These are phyloP conservation scores for Bolinopsis microptera DNA, from an alignment of 37 sponge, comb jelly and placozoan species.

Conservation along the genomic window DNA sequence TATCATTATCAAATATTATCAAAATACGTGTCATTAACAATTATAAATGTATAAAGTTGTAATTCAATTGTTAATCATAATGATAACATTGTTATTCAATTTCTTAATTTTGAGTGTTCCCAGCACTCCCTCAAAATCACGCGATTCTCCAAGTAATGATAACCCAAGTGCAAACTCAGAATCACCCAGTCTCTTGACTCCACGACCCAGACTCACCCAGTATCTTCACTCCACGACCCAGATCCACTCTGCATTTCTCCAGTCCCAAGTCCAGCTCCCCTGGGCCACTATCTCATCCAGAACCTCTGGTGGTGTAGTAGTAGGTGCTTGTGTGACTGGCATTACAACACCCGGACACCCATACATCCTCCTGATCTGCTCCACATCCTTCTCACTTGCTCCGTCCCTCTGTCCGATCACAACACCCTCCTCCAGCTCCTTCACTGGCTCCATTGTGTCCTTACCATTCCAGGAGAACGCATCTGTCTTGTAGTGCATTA, in stretches of 20 bases:
- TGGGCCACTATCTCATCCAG: background rate
- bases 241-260: background rate
- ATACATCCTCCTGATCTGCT: constrained; percentile 59
- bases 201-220: background rate
- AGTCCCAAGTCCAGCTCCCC: background rate
- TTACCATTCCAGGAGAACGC: constrained; percentile 46
- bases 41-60: too few relatives aligned
- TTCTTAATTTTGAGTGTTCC: too few relatives aligned
- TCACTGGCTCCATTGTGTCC: constrained; percentile 48
- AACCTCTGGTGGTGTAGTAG: background rate
- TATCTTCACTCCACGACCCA: background rate
- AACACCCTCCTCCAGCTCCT: background rate
- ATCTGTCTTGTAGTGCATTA: constrained; percentile 46
- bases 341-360: background rate
- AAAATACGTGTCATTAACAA: too few relatives aligned
- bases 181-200: too few relatives aligned
- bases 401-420: constrained; percentile 58
- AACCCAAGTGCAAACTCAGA: too few relatives aligned
- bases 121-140: too few relatives aligned
- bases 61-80: too few relatives aligned
- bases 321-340: background rate
- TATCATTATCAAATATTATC: too few relatives aligned
- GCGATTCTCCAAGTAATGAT: too few relatives aligned
- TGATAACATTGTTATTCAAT: too few relatives aligned
- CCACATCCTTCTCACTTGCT: constrained; percentile 19